Evolutionary conservation across 1,140 invertebrate genomes (phyloP).

Genomic region (Thrips palmi): DNA sequence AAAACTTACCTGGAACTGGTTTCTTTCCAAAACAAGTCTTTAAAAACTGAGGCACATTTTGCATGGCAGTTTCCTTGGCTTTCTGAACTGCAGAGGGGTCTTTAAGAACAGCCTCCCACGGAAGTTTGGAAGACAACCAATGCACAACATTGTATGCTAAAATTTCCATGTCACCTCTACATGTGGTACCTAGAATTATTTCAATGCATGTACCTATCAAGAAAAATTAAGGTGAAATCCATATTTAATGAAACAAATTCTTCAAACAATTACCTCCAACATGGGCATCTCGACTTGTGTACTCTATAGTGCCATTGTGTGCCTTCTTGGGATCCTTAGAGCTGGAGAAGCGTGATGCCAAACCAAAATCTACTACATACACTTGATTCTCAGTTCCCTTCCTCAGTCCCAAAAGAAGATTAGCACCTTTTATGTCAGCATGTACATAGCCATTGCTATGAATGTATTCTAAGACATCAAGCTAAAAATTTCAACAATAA

Average conservation of each 20-base stretch:
- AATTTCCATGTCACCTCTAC: constrained; percentile 81
- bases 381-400: constrained; percentile 48
- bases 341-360: constrained; percentile 57
- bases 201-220: constrained; percentile 9
- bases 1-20: constrained; percentile 26
- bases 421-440: constrained; percentile 83
- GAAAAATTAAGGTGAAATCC: constrained; percentile 12
- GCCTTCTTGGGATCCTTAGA: constrained; percentile 72
- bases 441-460: constrained; percentile 73
- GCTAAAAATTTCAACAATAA: constrained; percentile 29
- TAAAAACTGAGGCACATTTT: constrained; percentile 34
- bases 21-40: constrained; percentile 35
- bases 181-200: constrained; percentile 47
- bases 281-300: constrained; percentile 86
- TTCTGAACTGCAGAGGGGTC: constrained; percentile 44
- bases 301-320: constrained; percentile 91
- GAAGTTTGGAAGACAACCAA: constrained; percentile 66
- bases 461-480: constrained; percentile 74
- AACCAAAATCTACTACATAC: constrained; percentile 86
- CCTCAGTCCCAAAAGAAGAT: constrained; percentile 59
- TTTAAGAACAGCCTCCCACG: constrained; percentile 53
- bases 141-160: constrained; percentile 82
- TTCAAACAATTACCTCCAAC: constrained; percentile 34
- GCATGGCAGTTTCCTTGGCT: constrained; percentile 52
- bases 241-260: constrained; percentile 9